Percentiles rank a stretch among this genome's conserved stretches.
These are phyloP conservation scores for Megaustenia siamemsis DNA, from an alignment of 2,888 invertebrate species.

Conservation along the genomic window DNA sequence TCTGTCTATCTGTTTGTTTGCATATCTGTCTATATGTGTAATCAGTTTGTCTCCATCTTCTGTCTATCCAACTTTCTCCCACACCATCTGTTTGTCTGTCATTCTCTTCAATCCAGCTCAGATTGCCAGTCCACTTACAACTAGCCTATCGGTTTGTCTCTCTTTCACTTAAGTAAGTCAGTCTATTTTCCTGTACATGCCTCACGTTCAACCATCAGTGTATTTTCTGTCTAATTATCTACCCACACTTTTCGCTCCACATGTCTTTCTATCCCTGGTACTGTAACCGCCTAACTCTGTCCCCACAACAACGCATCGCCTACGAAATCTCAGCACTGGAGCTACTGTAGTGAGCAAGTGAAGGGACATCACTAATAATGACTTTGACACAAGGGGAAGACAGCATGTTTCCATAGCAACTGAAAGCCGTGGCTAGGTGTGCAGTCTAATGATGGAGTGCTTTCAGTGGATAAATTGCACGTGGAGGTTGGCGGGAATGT, in stretches of 20 bases:
- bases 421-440: constrained; percentile 42
- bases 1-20: too few relatives aligned
- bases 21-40: too few relatives aligned
- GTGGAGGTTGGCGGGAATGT: not conserved
- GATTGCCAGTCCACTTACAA: too few relatives aligned
- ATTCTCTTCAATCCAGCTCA: too few relatives aligned
- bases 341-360: constrained; percentile 1
- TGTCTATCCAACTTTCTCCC: too few relatives aligned
- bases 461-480: constrained; percentile 40
- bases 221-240: not conserved
- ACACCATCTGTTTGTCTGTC: too few relatives aligned
- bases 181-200: too few relatives aligned
- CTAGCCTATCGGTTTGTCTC: too few relatives aligned
- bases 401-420: constrained; percentile 47
- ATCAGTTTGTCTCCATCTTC: too few relatives aligned
- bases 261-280: not conserved
- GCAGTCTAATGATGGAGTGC: constrained; percentile 41
- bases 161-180: too few relatives aligned
- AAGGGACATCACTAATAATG: constrained; percentile 36
- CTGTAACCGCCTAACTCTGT: not conserved
- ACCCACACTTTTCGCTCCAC: not conserved
- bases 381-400: constrained; percentile 31
- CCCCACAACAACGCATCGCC: not conserved
- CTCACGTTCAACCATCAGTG: too few relatives aligned
- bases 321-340: not conserved